These are phyloP conservation scores for Trinorchestia longiramus DNA, from an alignment of 1,140 invertebrate genomes.

Conservation along the genomic window DNA sequence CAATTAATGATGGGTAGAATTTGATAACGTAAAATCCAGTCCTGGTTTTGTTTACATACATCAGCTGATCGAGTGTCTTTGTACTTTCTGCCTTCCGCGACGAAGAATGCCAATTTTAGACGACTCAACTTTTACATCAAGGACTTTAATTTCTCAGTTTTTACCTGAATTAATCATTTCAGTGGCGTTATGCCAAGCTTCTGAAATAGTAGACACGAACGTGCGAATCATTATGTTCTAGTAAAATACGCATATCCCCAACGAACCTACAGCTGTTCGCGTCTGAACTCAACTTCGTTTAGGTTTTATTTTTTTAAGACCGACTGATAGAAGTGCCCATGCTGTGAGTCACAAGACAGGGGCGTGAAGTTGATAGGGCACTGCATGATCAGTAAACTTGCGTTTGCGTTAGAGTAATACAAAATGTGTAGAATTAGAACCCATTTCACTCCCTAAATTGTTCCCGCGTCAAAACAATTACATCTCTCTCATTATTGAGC, in stretches of 20 bases:
- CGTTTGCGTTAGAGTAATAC: not conserved
- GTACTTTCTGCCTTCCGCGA: not conserved
- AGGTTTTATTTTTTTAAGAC: not conserved
- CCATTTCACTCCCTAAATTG: not conserved
- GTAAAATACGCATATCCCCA: not conserved
- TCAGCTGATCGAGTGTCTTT: not conserved
- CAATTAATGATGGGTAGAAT: not conserved
- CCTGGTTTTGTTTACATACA: not conserved
- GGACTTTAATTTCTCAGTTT: not conserved
- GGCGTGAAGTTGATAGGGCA: not conserved
- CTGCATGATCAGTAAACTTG: not conserved
- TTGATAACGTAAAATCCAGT: not conserved
- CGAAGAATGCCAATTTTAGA: not conserved
- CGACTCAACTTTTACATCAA: not conserved
- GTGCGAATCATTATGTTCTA: not conserved
- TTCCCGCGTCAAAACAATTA: not conserved
- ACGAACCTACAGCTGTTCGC: not conserved
- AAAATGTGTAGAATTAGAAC: not conserved
- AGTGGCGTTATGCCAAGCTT: not conserved
- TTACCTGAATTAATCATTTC: conserved; percentile 12
- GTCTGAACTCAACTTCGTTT: not conserved
- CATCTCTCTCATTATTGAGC: not conserved
- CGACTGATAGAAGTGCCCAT: not conserved
- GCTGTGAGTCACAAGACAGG: not conserved
- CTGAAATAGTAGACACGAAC: not conserved